Base-by-base conservation (phyloP, 2,113 vertebrate genomes). In the Podarcis muralis region DNA sequence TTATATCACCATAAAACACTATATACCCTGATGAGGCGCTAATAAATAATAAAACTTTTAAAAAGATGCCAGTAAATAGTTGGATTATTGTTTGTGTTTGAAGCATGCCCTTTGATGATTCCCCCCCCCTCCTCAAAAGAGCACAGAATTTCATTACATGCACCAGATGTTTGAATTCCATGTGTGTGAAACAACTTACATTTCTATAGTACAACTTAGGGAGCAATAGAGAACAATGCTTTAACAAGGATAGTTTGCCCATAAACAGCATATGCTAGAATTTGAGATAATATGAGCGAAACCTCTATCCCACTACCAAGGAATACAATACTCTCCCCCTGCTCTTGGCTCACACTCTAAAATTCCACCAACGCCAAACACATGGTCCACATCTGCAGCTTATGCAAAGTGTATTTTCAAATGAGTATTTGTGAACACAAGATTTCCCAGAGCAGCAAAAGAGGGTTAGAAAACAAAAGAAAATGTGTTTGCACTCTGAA, bases 241-340 rank as follows among this genome's bases (percentile, higher is more conserved):
- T 32, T 27, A 84, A 62, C 22, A 79, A 87, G 30, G 20, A 69
- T 69, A 48, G 30, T 30, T 35, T 32, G 68, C 75, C 85, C 62
- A 89, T 48, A 92, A 93, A 93, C 77, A 74, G n/a, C 69, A 84
- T 84, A 86, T 80, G 68, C 83, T 93, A 91, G 18, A 88, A 62
- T 40, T 80, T 35, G 65, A 93, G 77, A 88, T 83, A 91, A 91
- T 84, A 53, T 53, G 48, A 72, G 5, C 32, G 37, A 53, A 90
- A 93, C 93, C 62, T 76, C 68, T 86, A 20, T 68, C 62, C 25
- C 66, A 91, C 62, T 92, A 83, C 37, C 57, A 65, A 11, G 62
- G 9, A 9, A 23, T 69, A 92, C 90, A 91, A 53, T 0, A 79
- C 83, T 82, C 66, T 83, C 3, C 81, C 81, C 89, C 57, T 53